These are phyloP conservation scores for Drosophila tripunctata DNA, from an alignment of 2,888 invertebrate genomes.

Conservation along the genomic window DNA sequence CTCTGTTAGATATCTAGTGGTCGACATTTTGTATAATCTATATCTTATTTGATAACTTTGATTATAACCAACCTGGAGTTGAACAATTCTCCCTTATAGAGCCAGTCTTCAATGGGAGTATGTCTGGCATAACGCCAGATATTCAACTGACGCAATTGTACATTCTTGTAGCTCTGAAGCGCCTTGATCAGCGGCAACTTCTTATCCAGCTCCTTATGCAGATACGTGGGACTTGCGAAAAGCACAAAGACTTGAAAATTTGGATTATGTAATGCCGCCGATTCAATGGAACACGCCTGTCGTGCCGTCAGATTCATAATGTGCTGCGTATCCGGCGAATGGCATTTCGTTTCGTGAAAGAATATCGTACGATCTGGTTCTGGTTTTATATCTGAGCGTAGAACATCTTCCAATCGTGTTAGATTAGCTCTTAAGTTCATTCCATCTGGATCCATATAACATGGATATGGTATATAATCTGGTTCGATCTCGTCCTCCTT, in stretches of 20 bases:
- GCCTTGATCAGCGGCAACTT: slow-evolving; percentile 58
- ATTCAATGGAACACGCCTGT: slow-evolving; percentile 84
- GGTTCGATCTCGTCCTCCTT: neutral
- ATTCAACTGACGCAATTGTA: slow-evolving; percentile 5
- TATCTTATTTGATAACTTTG: neutral
- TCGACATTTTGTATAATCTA: no score
- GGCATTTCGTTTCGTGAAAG: slow-evolving; percentile 4
- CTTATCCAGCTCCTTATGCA: neutral
- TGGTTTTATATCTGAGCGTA: neutral
- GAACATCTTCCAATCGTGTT: neutral
- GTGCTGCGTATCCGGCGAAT: neutral
- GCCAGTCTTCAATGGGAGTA: slow-evolving; percentile 8
- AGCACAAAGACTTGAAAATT: slow-evolving; percentile 79
- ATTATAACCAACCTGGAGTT: neutral
- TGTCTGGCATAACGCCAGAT: slow-evolving; percentile 5
- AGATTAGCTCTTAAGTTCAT: neutral
- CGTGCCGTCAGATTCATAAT: slow-evolving; percentile 75
- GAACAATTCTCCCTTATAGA: neutral
- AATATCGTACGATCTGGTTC: neutral
- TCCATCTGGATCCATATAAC: neutral
- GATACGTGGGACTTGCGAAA: slow-evolving; percentile 78
- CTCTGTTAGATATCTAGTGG: slow-evolving; percentile 49
- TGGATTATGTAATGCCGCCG: slow-evolving; percentile 82
- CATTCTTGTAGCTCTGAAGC: slow-evolving; percentile 8
- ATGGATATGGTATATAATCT: neutral